Base-by-base conservation (phyloP, 2,113 vertebrate genomes). In the Electrona antarctica region DNA sequence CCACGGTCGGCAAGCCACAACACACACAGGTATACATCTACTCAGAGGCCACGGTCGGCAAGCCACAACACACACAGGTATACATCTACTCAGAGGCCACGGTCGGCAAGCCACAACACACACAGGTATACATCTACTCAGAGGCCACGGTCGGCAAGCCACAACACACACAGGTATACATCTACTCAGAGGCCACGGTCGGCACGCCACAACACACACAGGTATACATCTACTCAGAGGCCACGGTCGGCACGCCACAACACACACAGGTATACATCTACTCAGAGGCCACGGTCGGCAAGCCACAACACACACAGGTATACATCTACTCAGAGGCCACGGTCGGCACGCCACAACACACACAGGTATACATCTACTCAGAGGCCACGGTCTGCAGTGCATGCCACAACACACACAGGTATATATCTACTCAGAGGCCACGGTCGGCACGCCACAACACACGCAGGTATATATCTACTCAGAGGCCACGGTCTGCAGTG, bases 261-360 rank as follows among this genome's bases (percentile, higher is more conserved):
- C 58, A 87, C 21, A 21, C 21, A 87, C 50, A 90, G 93, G n/a
- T n/a, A n/a, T n/a, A n/a, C n/a, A n/a, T n/a, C 78, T 92, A 92
- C 15, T 88, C 85, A 13, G 91, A 93, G 65, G 90, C 88, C 8
- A 82, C 82, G 11, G 73, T 86, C 71, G 83, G 74, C 60, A 67
- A 77, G 6, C 61, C 80, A n/a, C 13, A 21, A 21, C 21, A 70
- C 52, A n/a, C n/a, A n/a, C n/a, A n/a, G n/a, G n/a, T n/a, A n/a
- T n/a, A 87, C 50, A 90, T 93, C 78, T 92, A 92, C 15, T 88
- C 85, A 13, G 92, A 93, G 65, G 89, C 88, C 8, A 82, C 82
- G 11, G 73, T 85, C 71, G 84, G 74, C 60, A 68, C 79, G 6
- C 61, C 80, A n/a, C 13, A 79, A n/a, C 13, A 71, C 52, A 59